phyloP scores from a whole-genome alignment of 2,888 invertebrate genomes.

The Dugesia japonica region DNA sequence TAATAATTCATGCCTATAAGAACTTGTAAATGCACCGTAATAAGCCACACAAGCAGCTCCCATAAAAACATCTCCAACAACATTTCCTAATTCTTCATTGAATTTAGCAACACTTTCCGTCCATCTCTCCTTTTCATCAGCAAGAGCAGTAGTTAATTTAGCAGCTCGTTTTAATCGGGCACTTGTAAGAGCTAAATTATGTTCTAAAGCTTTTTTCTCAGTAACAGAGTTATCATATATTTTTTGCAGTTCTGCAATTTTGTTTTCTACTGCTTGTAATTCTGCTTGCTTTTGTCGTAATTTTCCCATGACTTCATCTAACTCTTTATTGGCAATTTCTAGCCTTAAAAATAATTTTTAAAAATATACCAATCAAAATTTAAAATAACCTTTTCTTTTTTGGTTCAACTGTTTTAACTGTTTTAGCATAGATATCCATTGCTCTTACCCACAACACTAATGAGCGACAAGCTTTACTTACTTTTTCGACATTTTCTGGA shows the following conservation, averaged over 20 bases:
- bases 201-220: constrained; percentile 60
- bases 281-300: constrained; percentile 65
- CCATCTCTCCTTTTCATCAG: constrained; percentile 72
- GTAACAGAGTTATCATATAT: constrained; percentile 49
- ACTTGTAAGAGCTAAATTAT: constrained; percentile 62
- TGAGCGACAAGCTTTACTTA: constrained; percentile 65
- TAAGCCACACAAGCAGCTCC: constrained; percentile 49
- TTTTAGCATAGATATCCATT: constrained; percentile 70
- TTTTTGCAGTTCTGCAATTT: constrained; percentile 50
- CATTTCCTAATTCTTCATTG: constrained; percentile 44
- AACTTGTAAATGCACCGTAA: constrained; percentile 48
- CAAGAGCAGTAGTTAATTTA: constrained; percentile 66
- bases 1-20: constrained; percentile 51
- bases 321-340: constrained; percentile 57
- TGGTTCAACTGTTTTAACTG: constrained; percentile 70
- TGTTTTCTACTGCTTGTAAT: constrained; percentile 64
- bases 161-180: constrained; percentile 66
- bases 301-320: constrained; percentile 61
- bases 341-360: constrained; percentile 39
- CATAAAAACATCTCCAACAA: constrained; percentile 49
- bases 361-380: background rate
- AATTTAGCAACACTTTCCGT: constrained; percentile 54
- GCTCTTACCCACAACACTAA: constrained; percentile 82
- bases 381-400: constrained; percentile 59
- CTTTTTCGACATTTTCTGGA: constrained; percentile 67